Evolutionary conservation across 2,113 vertebrate genomes (phyloP).

Genomic region (Thomomys bottae): DNA sequence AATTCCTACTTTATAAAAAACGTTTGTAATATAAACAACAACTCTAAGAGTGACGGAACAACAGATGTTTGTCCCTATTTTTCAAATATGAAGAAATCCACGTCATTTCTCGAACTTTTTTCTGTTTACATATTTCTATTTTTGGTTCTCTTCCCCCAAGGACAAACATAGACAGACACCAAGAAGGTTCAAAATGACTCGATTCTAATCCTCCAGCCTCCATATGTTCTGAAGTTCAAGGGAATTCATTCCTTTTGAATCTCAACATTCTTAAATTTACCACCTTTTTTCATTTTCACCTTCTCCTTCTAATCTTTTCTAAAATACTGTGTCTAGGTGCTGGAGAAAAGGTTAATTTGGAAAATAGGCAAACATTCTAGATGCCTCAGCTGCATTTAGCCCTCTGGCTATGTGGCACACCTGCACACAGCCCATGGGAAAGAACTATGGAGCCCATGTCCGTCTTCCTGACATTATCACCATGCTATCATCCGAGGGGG

Average conservation of each 20-base stretch:
- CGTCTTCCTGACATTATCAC: not conserved
- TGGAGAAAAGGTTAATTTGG: not conserved
- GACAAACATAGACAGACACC: not conserved
- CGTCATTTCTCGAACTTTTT: not conserved
- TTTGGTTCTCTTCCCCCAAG: not conserved
- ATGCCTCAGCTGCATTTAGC: not conserved
- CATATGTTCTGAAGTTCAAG: not conserved
- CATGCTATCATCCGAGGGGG: not conserved
- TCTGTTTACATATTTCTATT: not conserved
- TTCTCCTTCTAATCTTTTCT: not conserved
- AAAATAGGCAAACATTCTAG: not conserved
- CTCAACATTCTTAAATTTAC: not conserved
- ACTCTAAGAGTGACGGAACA: not conserved
- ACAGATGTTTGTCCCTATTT: not conserved
- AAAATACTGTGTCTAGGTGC: not conserved
- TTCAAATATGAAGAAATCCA: not conserved
- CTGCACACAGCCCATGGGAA: not conserved
- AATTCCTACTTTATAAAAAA: not conserved
- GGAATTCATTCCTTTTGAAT: not conserved
- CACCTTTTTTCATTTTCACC: not conserved
- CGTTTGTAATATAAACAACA: not conserved
- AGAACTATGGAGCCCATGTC: not conserved
- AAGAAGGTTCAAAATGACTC: no score
- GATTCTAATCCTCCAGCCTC: not conserved
- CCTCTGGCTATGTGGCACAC: not conserved